Evolutionary conservation across 2,113 vertebrate genomes (phyloP).

Genomic region (Cebus imitator): DNA sequence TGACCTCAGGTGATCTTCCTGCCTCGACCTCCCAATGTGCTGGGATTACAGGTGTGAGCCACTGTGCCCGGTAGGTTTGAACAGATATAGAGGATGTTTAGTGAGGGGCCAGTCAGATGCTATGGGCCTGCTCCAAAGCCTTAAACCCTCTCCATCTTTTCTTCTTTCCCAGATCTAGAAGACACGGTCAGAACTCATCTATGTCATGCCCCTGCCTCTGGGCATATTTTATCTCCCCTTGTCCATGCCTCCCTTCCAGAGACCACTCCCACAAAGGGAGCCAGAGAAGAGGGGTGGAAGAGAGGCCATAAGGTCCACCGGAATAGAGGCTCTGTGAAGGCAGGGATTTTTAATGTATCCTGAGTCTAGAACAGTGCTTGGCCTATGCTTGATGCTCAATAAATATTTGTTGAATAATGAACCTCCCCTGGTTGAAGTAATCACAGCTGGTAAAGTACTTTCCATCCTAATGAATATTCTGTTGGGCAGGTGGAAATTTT

Average conservation of each 20-base stretch:
- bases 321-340: background rate
- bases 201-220: background rate
- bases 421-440: background rate
- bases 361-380: background rate
- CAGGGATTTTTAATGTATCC: background rate
- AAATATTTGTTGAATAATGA: background rate
- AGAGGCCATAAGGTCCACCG: background rate
- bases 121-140: too few relatives aligned
- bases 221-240: background rate
- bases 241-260: background rate
- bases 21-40: too few relatives aligned
- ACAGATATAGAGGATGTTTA: background rate
- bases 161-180: background rate
- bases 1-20: too few relatives aligned
- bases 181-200: background rate
- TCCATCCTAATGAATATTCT: background rate
- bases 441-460: background rate
- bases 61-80: too few relatives aligned
- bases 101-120: background rate
- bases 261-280: background rate
- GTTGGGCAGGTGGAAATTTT: background rate
- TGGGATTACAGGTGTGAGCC: too few relatives aligned
- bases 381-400: background rate
- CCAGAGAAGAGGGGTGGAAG: too few relatives aligned
- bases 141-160: background rate